These are phyloP conservation scores for Pterostichus madidus DNA, from an alignment of 2,888 invertebrate species.

Conservation along the genomic window DNA sequence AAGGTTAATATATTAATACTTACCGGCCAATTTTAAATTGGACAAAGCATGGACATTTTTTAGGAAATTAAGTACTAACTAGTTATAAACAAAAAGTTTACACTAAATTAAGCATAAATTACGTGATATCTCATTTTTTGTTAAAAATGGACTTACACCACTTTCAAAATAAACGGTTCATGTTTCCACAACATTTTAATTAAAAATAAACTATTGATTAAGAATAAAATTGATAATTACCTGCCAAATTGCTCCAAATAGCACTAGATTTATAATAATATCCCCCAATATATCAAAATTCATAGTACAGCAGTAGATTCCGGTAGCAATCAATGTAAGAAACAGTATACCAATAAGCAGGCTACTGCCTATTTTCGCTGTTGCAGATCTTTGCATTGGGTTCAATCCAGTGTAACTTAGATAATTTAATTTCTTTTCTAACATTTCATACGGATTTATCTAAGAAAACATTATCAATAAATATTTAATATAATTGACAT, in stretches of 20 bases:
- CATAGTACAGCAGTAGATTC: slow-evolving; percentile 19
- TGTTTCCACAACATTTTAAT: too few relatives aligned
- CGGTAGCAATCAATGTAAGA: not conserved
- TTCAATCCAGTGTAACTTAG: slow-evolving; percentile 1
- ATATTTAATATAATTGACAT: too few relatives aligned
- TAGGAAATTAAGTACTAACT: too few relatives aligned
- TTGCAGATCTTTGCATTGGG: slow-evolving; percentile 3
- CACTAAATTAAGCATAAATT: too few relatives aligned
- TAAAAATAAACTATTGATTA: too few relatives aligned
- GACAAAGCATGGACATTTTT: too few relatives aligned
- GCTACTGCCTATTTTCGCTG: not conserved
- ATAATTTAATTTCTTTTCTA: not conserved
- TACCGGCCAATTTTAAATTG: too few relatives aligned
- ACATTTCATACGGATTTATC: not conserved
- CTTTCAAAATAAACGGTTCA: too few relatives aligned
- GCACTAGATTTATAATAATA: slow-evolving; percentile 4
- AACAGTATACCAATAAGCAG: not conserved
- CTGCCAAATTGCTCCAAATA: slow-evolving; percentile 35
- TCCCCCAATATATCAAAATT: slow-evolving; percentile 1
- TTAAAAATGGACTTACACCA: too few relatives aligned
- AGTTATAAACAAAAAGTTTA: too few relatives aligned
- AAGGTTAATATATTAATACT: too few relatives aligned
- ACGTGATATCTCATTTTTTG: too few relatives aligned
- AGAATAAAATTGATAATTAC: not conserved
- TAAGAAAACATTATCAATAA: not conserved